Evolutionary conservation across 2,797 vertebrate species (phyloP), one percentile per base, ranked within the genome.

Genomic region (Denticeps clupeoides): DNA sequence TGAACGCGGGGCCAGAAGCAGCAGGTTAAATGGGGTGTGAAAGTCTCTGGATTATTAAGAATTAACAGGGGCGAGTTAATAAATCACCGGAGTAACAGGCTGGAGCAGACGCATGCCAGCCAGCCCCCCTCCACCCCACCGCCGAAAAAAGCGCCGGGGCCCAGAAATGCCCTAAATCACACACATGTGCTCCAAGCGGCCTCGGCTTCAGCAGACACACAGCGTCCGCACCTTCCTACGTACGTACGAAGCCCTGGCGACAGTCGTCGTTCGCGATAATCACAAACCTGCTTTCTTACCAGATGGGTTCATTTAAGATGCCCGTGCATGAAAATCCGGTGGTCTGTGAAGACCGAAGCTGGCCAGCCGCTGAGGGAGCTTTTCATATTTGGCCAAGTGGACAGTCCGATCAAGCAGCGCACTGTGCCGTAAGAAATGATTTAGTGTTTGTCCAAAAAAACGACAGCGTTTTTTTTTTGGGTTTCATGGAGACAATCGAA

Each of bases 11-110:
- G 75, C 70, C 78, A 77, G 79, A 73, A 56, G 53, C 59, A 70
- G 47, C 61, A 62, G 74, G 74, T 74, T 82, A 77, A 81, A 81
- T 28, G 58, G 77, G 69, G 63, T 74, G 60, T 76, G 78, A 74
- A 77, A 73, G 68, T 74, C 61, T 77, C 71, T 70, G 76, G 74
- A 83, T 85, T 86, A 83, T 82, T 83, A 81, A 79, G 82, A 85
- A 83, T 85, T 81, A 84, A 85, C 75, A 74, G 70, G 67, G 77
- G 70, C 62, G 64, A 64, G 69, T 77, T 80, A 82, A 83, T 86
- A 85, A 83, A 85, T 86, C 82, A 84, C 68, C 68, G 42, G 52
- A 53, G 67, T 73, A 72, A 55, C 24, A 53, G 42, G 45, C 54
- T 66, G 53, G 35, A 50, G 60, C 53, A 35, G n/a, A 42, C 27